Percentiles rank a stretch among this genome's conserved stretches.
Conservation (phyloP, 1,140 invertebrate species). For the Subanguina moxae region DNA sequence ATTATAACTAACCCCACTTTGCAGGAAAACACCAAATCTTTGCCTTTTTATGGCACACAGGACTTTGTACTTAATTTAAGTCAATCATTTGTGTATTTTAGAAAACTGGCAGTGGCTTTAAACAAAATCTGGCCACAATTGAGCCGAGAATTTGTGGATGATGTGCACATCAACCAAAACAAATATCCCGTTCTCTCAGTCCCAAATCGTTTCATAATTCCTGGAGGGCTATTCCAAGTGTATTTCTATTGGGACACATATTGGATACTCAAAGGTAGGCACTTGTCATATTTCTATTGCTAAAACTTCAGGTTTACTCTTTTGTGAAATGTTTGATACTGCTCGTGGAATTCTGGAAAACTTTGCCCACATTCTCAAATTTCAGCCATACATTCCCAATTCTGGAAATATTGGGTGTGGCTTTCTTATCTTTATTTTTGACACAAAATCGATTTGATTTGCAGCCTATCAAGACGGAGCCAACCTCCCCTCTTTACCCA, state of each 20-base stretch:
- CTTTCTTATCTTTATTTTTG: background rate
- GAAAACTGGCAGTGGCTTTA: conserved; percentile 59
- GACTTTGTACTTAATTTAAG: too few relatives aligned
- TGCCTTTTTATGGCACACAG: too few relatives aligned
- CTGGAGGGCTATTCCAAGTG: conserved; percentile 78
- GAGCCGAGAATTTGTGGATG: conserved; percentile 69
- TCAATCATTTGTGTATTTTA: conserved; percentile 14
- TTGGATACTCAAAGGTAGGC: conserved; percentile 76
- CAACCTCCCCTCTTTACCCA: conserved; percentile 77
- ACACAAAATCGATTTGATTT: background rate
- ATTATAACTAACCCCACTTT: too few relatives aligned
- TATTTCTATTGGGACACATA: conserved; percentile 91
- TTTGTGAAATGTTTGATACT: conserved; percentile 72
- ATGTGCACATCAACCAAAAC: conserved; percentile 70
- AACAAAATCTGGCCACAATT: conserved; percentile 75
- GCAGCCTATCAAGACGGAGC: conserved; percentile 64
- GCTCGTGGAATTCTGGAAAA: conserved; percentile 72
- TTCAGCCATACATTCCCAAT: conserved; percentile 76
- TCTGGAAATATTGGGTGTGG: conserved; percentile 76
- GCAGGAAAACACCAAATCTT: too few relatives aligned
- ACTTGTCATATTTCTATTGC: background rate
- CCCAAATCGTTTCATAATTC: conserved; percentile 81
- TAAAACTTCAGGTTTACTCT: conserved; percentile 64
- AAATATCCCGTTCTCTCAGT: conserved; percentile 77
- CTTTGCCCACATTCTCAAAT: conserved; percentile 33